These are phyloP conservation scores for Eutrigla gurnardus DNA, from an alignment of 2,797 vertebrate species.

Conservation along the genomic window DNA sequence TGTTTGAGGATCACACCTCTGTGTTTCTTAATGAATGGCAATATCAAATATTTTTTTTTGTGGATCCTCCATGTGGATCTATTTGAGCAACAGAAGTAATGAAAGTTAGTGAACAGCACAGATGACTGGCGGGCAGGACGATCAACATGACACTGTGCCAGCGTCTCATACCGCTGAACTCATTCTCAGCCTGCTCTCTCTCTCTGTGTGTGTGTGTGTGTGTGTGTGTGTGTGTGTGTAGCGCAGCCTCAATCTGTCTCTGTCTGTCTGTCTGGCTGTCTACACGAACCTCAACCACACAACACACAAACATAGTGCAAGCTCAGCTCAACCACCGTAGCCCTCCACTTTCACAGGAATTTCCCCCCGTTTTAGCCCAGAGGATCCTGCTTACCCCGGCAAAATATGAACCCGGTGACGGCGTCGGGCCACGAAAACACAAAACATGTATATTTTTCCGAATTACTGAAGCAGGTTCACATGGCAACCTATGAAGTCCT, in stretches of 20 bases:
- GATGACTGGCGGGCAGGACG: conserved; percentile 2
- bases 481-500: conserved; percentile 13
- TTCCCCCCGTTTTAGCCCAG: conserved; percentile 57
- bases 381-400: conserved; percentile 72
- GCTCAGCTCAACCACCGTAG: conserved; percentile 73
- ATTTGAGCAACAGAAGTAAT: neutral
- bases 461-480: conserved; percentile 62
- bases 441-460: conserved; percentile 64
- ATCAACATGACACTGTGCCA: conserved; percentile 14
- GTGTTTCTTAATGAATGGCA: neutral
- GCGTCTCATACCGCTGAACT: conserved; percentile 18
- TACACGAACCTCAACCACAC: conserved; percentile 69
- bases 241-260: conserved; percentile 49
- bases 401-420: conserved; percentile 74
- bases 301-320: conserved; percentile 77
- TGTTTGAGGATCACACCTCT: neutral
- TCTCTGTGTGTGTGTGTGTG: neutral
- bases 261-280: conserved; percentile 33
- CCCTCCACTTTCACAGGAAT: conserved; percentile 77
- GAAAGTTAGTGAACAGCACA: conserved; percentile 1
- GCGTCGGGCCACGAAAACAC: conserved; percentile 53
- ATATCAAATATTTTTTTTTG: neutral
- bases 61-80: neutral
- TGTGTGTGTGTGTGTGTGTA: neutral
- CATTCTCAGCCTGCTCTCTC: conserved; percentile 1